These are phyloP conservation scores for Oreohelix idahoensis DNA, from an alignment of 1,140 invertebrate species.

Conservation along the genomic window DNA sequence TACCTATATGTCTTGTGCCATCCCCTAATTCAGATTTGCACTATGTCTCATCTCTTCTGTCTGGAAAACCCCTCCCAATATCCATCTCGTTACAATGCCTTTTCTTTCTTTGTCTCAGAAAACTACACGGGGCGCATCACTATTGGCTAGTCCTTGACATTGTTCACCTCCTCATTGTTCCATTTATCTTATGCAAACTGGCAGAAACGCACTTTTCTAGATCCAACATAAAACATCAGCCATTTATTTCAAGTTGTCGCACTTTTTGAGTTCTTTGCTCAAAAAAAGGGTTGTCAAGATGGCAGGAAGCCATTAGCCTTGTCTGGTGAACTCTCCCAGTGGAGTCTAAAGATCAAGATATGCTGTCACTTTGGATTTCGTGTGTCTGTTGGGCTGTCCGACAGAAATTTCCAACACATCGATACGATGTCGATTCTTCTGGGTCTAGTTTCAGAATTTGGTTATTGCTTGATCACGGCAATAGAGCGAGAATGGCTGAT, in stretches of 20 bases:
- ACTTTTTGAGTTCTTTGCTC: background rate
- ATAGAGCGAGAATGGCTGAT: background rate
- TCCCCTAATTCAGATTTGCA: too few species aligned
- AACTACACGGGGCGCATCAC: too few species aligned
- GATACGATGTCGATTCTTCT: background rate
- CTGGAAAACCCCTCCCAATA: too few species aligned
- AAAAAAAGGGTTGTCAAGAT: slow-evolving; percentile 2
- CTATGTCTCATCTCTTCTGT: too few species aligned
- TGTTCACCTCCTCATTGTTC: too few species aligned
- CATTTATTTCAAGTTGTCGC: slow-evolving; percentile 25
- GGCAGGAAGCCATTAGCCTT: slow-evolving; percentile 24
- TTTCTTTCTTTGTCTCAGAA: too few species aligned
- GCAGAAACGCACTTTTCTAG: background rate
- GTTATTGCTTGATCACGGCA: background rate
- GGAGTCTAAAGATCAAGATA: slow-evolving; percentile 16
- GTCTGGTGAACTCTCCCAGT: slow-evolving; percentile 9
- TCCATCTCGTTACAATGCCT: too few species aligned
- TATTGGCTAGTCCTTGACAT: too few species aligned
- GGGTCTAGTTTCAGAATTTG: background rate
- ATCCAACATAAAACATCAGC: background rate
- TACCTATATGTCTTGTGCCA: too few species aligned
- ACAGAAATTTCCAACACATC: slow-evolving; percentile 6
- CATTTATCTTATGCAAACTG: too few species aligned
- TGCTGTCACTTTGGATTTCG: background rate
- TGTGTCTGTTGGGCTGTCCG: background rate